Conservation (phyloP, 1,140 invertebrate species). For the Drosophila kanapiae region DNA sequence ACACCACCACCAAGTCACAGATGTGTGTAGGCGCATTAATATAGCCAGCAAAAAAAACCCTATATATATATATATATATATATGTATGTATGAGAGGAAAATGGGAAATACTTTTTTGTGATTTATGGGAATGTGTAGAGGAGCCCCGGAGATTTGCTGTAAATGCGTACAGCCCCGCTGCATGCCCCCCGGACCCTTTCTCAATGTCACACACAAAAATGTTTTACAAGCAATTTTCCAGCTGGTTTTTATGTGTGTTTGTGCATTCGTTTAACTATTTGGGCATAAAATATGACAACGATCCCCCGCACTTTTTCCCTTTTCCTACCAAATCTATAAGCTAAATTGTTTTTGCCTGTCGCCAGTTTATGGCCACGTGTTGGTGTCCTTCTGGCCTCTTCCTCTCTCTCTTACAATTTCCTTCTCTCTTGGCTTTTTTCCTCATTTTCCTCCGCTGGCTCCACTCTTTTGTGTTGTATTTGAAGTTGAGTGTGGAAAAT, state of each 20-base stretch:
- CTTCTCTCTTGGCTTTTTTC: background rate
- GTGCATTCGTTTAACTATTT: constrained; percentile 78
- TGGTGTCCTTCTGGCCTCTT: constrained; percentile 71
- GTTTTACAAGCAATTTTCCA: constrained; percentile 84
- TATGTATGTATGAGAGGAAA: constrained; percentile 39
- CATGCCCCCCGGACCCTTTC: background rate
- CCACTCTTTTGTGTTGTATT: constrained; percentile 11
- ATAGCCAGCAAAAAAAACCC: constrained; percentile 49
- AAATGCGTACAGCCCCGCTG: constrained; percentile 46
- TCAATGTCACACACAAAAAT: constrained; percentile 73
- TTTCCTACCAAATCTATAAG: constrained; percentile 44
- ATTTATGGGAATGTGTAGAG: constrained; percentile 77
- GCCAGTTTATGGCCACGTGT: constrained; percentile 78
- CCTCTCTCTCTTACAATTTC: background rate
- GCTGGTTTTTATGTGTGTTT: constrained; percentile 79
- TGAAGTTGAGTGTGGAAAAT: constrained; percentile 41
- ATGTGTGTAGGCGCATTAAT: constrained; percentile 79
- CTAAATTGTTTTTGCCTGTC: constrained; percentile 64
- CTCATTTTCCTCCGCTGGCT: background rate
- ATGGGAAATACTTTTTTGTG: constrained; percentile 81
- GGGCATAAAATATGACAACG: constrained; percentile 74
- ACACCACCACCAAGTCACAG: background rate
- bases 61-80: constrained; percentile 5
- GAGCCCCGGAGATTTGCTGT: constrained; percentile 74
- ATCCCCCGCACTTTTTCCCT: constrained; percentile 5